These are phyloP conservation scores for Dicaeum eximium DNA, from an alignment of 2,113 vertebrate species.

Conservation along the genomic window DNA sequence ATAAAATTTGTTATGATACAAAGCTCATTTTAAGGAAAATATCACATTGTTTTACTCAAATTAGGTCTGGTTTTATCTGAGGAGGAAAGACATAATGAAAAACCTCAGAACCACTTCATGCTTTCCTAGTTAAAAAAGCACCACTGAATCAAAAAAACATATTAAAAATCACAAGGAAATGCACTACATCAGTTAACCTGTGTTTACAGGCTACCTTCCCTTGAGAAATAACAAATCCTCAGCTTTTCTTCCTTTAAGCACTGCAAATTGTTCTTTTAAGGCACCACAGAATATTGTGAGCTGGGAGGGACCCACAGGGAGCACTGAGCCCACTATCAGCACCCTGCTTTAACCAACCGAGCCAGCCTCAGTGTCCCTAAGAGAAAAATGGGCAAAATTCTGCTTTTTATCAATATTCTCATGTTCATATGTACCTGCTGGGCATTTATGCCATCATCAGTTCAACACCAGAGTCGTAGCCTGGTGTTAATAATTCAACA, in stretches of 20 bases:
- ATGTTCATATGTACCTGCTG: neutral
- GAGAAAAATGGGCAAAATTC: neutral
- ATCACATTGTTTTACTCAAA: neutral
- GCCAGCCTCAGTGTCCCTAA: neutral
- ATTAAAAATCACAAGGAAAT: neutral
- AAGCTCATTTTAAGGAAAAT: neutral
- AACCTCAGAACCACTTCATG: neutral
- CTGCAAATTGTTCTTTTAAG: neutral
- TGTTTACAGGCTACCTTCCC: neutral
- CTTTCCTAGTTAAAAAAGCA: neutral
- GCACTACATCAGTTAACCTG: neutral
- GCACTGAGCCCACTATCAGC: too few species aligned
- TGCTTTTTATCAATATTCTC: neutral
- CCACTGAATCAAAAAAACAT: neutral
- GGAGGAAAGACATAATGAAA: neutral
- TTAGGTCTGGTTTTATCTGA: neutral
- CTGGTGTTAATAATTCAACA: neutral
- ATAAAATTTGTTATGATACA: neutral
- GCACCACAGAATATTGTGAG: neutral
- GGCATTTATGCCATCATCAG: neutral
- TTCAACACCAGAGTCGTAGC: neutral
- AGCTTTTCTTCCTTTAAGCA: neutral
- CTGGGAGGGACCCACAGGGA: neutral
- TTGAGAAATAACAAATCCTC: neutral
- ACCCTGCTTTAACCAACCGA: neutral